Evolutionary conservation across 2,113 vertebrate species (phyloP), one percentile per base, ranked within the genome.

Genomic region (Xyliphius kryptos): DNA sequence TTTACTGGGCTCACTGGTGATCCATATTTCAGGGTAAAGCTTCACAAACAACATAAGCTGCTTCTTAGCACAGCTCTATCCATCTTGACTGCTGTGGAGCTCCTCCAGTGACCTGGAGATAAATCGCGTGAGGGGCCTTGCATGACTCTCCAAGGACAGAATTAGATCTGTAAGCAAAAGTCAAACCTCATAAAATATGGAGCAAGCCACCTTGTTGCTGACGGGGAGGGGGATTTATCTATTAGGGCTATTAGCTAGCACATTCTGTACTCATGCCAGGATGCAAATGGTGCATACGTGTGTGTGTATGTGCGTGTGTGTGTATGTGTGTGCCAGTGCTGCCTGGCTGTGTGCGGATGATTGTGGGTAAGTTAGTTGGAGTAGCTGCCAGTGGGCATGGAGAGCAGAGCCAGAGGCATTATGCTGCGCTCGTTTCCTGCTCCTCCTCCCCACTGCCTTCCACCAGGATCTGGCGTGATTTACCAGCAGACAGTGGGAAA

Each of bases 101-200:
- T 46, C 74, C 6, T 64, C 49, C 17, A 70, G 72, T 82, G 82
- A 86, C 80, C 81, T 61, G 68, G 61, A 74, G 79, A 85, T 82
- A 80, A 80, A 84, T 82, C 40, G 61, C 43, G 3, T 61, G 76
- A 58, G 63, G 71, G 70, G 72, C 71, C 67, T 78, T 69, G 77
- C 12, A 13, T 72, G 72, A 74, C 74, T 79, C 76, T 78, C 78
- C 82, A 82, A 83, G 82, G 84, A 78, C 81, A 79, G 79, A 82
- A 84, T 83, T 75, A 79, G 73, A 83, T 81, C 63, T 53, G 74
- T 81, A 69, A 72, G 74, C 80, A 82, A 81, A 74, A 75, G 83
- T 80, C 81, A 80, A 65, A 36, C 9, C 63, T 81, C 66, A 75
- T 79, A 74, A 85, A 79, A 81, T 79, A 82, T 82, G 74, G 68